These are phyloP conservation scores for Sinonovacula constricta DNA, from an alignment of 1,140 invertebrate genomes.

Conservation along the genomic window DNA sequence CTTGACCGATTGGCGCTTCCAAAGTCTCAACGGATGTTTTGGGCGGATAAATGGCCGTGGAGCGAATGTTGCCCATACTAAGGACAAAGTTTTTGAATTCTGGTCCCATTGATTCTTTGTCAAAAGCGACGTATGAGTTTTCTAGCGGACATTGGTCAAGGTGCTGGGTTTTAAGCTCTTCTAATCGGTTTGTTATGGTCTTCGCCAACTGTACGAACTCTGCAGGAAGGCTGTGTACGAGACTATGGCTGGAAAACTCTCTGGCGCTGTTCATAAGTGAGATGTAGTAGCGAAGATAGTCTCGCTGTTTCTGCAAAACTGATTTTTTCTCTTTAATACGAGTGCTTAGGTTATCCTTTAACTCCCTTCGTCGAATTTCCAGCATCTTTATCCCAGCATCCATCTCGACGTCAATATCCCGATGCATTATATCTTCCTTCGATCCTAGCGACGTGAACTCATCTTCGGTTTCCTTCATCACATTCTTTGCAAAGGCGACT, in stretches of 20 bases:
- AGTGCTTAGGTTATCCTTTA: slow-evolving; percentile 40
- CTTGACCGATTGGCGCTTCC: slow-evolving; percentile 55
- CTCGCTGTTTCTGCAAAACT: slow-evolving; percentile 43
- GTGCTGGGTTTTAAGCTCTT: slow-evolving; percentile 46
- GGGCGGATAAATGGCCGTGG: slow-evolving; percentile 56
- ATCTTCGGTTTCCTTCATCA: slow-evolving; percentile 49
- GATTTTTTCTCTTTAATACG: slow-evolving; percentile 49
- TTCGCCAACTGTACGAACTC: slow-evolving; percentile 51
- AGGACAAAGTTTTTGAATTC: slow-evolving; percentile 53
- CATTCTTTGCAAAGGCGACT: slow-evolving; percentile 41
- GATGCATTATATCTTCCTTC: slow-evolving; percentile 40
- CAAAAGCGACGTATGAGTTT: slow-evolving; percentile 58
- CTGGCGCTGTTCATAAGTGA: slow-evolving; percentile 52
- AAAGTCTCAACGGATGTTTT: slow-evolving; percentile 58
- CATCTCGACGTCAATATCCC: slow-evolving; percentile 51
- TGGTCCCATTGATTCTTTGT: slow-evolving; percentile 51
- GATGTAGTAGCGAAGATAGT: slow-evolving; percentile 47
- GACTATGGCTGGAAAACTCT: slow-evolving; percentile 52
- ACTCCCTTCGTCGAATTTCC: slow-evolving; percentile 41
- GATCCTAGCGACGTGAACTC: slow-evolving; percentile 13
- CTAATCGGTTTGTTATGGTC: slow-evolving; percentile 42
- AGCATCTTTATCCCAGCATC: slow-evolving; percentile 51
- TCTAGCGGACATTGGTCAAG: slow-evolving; percentile 53
- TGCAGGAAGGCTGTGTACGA: slow-evolving; percentile 54
- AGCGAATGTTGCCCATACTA: slow-evolving; percentile 57